A percentile compares a stretch with the other conserved stretches of the same genome.
phyloP scores from a whole-genome alignment of 2,888 invertebrate genomes.

The Gerosis bhagava region DNA sequence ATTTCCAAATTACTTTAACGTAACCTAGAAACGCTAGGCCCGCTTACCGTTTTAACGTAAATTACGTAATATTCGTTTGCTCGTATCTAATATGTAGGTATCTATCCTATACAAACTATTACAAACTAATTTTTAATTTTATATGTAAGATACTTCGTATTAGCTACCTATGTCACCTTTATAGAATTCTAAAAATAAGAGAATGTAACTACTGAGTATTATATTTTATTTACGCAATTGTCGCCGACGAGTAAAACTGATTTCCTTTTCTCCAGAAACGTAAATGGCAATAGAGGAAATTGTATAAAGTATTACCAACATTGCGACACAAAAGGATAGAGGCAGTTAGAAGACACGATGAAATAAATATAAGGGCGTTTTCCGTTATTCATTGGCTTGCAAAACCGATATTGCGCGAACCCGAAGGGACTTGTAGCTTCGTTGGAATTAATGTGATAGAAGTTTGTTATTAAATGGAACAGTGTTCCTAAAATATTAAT shows the following conservation, averaged over 20 bases:
- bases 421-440: constrained; percentile 22
- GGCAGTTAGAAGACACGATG: not conserved
- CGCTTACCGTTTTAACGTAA: too few species aligned
- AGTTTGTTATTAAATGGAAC: constrained; percentile 13
- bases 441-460: constrained; percentile 20
- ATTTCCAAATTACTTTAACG: too few species aligned
- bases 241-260: not conserved
- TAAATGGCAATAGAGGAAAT: not conserved
- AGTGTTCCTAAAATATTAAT: constrained; percentile 16
- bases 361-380: constrained; percentile 13
- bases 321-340: constrained; percentile 1
- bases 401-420: constrained; percentile 19
- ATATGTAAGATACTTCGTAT: too few species aligned
- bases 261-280: not conserved
- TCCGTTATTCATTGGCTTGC: constrained; percentile 20
- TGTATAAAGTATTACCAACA: constrained; percentile 2
- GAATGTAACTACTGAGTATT: not conserved
- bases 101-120: too few species aligned
- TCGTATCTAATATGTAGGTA: too few species aligned
- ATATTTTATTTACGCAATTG: too few species aligned
- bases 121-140: too few species aligned
- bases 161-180: too few species aligned
- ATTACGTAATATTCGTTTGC: too few species aligned
- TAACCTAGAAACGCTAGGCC: too few species aligned
- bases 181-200: too few species aligned